Conservation (phyloP, 2,888 invertebrate species). For the Keiferia lycopersicella region DNA sequence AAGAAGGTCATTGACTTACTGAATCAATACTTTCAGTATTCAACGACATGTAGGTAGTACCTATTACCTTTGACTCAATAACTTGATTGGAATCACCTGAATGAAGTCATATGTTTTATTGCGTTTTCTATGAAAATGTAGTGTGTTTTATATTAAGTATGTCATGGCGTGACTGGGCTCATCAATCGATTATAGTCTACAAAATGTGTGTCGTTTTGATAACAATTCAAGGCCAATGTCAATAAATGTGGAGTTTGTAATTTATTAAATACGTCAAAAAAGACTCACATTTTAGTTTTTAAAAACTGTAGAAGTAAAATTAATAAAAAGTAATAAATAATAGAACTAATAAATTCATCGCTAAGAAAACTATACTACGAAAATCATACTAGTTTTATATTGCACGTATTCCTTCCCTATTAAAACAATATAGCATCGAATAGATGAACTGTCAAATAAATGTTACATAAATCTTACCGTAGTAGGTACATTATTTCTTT, state of each 20-base stretch:
- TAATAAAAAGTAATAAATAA: too few species aligned
- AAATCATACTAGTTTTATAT: too few species aligned
- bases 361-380: too few species aligned
- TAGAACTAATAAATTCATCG: too few species aligned
- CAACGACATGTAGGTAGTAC: neutral
- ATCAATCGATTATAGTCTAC: slow-evolving; percentile 18
- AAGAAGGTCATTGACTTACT: slow-evolving; percentile 18
- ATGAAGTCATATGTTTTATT: neutral
- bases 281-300: too few species aligned
- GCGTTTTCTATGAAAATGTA: neutral
- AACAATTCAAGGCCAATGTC: slow-evolving; percentile 36
- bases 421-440: too few species aligned
- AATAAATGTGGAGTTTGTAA: slow-evolving; percentile 23
- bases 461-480: too few species aligned
- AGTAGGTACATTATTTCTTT: too few species aligned
- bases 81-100: neutral
- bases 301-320: too few species aligned
- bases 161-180: slow-evolving; percentile 7
- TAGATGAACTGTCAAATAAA: too few species aligned
- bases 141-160: neutral
- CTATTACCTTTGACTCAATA: slow-evolving; percentile 10
- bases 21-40: slow-evolving; percentile 22
- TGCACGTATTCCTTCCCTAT: too few species aligned
- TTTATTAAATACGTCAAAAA: too few species aligned
- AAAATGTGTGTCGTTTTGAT: slow-evolving; percentile 20